Percentiles rank a stretch among this genome's conserved stretches.
phyloP scores from a whole-genome alignment of 2,888 invertebrate species.

The Torymus texanus region DNA sequence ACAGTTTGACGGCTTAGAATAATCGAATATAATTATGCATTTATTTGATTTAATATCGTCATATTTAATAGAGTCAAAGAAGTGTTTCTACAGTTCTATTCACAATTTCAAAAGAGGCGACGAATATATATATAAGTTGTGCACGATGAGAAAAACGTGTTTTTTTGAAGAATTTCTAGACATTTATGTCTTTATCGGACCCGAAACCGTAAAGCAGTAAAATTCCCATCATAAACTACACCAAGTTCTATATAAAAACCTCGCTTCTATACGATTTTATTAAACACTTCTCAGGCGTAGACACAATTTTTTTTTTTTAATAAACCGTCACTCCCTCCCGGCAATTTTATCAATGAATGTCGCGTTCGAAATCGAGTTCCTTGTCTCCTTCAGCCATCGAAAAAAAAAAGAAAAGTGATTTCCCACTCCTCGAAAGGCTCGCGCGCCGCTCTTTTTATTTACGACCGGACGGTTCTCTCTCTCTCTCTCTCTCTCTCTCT shows the following conservation, averaged over 20 bases:
- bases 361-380: conserved; percentile 26
- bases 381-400: conserved; percentile 32
- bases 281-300: background rate
- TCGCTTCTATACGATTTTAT: conserved; percentile 1
- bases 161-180: background rate
- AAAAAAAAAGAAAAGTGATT: conserved; percentile 7
- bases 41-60: too few species aligned
- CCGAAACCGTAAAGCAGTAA: too few species aligned
- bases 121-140: too few species aligned
- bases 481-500: too few species aligned
- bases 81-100: too few species aligned
- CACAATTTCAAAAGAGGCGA: too few species aligned
- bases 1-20: too few species aligned
- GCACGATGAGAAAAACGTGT: too few species aligned
- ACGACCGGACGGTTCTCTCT: conserved; percentile 4
- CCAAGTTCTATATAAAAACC: background rate
- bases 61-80: too few species aligned
- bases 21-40: too few species aligned
- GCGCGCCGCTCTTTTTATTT: conserved; percentile 14
- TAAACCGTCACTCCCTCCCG: conserved; percentile 17
- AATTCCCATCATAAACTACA: background rate
- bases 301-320: background rate
- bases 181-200: too few species aligned
- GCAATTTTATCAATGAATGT: conserved; percentile 23
- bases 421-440: background rate